Conservation (phyloP, 2,888 invertebrate species). For the Amphimallon solstitiale region DNA sequence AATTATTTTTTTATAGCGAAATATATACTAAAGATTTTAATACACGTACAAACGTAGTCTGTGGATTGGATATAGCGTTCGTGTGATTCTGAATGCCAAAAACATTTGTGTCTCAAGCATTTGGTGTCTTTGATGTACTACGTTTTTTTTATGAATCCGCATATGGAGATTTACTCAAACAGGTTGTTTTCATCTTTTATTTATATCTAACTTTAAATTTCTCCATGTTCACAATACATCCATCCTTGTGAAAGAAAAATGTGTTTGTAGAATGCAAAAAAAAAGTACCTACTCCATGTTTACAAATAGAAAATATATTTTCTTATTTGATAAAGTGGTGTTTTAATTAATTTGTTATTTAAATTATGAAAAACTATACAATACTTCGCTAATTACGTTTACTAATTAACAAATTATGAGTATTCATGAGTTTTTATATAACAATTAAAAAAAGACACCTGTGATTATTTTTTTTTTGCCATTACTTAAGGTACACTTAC, state of each 20-base stretch:
- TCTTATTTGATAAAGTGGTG: too few species aligned
- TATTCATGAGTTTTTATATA: too few species aligned
- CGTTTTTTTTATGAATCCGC: conserved; percentile 30
- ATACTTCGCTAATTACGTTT: too few species aligned
- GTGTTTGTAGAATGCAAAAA: neutral
- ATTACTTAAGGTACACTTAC: too few species aligned
- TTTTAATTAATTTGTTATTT: too few species aligned
- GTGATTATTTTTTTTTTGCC: too few species aligned
- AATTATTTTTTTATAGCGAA: conserved; percentile 6
- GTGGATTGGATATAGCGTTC: conserved; percentile 7
- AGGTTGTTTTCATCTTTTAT: conserved; percentile 35
- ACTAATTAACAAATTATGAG: too few species aligned
- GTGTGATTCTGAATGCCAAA: conserved; percentile 10
- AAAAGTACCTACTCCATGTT: too few species aligned
- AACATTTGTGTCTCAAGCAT: conserved; percentile 17
- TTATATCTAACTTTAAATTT: conserved; percentile 25
- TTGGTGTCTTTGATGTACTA: conserved; percentile 33
- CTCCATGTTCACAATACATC: conserved; percentile 3
- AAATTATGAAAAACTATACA: too few species aligned
- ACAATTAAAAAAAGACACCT: too few species aligned
- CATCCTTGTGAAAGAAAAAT: conserved; percentile 9
- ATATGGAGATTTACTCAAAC: conserved; percentile 34
- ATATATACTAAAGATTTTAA: conserved; percentile 16
- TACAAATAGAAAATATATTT: too few species aligned
- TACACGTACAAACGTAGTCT: neutral